These are phyloP conservation scores for Eilema depressum DNA, from an alignment of 2,888 invertebrate species.

Conservation along the genomic window DNA sequence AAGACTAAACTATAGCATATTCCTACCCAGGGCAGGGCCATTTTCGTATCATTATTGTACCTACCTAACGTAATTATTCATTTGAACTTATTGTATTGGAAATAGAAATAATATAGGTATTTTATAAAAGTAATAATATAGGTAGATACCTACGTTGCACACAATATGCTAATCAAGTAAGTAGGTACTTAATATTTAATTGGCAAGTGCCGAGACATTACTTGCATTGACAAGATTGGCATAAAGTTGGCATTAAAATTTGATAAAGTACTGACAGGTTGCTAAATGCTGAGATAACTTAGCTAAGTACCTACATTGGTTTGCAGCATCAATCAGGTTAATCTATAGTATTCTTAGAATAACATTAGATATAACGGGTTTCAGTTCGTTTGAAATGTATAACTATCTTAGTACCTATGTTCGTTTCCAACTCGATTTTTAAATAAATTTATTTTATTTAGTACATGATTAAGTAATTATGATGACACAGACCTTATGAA, in stretches of 20 bases:
- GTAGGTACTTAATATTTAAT: neutral
- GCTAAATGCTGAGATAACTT: conserved; percentile 18
- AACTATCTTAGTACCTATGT: neutral
- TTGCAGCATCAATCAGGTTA: conserved; percentile 7
- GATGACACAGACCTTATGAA: no score
- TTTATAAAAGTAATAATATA: no score
- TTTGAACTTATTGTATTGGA: no score
- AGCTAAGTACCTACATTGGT: neutral
- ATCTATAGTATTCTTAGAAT: conserved; percentile 3
- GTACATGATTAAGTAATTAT: no score
- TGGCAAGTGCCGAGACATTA: conserved; percentile 2
- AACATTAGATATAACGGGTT: neutral
- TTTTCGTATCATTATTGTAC: no score
- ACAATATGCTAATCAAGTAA: neutral
- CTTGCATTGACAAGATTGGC: neutral
- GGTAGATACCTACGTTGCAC: no score
- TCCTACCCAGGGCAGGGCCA: no score
- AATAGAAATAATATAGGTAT: no score
- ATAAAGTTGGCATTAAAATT: conserved; percentile 8
- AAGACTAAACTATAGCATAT: no score
- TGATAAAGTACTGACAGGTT: conserved; percentile 17
- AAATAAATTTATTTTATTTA: neutral
- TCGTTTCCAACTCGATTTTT: no score
- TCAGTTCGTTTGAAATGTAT: neutral
- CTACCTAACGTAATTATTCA: no score